Conservation (phyloP, 2,888 invertebrate species). For the Idaea biselata region DNA sequence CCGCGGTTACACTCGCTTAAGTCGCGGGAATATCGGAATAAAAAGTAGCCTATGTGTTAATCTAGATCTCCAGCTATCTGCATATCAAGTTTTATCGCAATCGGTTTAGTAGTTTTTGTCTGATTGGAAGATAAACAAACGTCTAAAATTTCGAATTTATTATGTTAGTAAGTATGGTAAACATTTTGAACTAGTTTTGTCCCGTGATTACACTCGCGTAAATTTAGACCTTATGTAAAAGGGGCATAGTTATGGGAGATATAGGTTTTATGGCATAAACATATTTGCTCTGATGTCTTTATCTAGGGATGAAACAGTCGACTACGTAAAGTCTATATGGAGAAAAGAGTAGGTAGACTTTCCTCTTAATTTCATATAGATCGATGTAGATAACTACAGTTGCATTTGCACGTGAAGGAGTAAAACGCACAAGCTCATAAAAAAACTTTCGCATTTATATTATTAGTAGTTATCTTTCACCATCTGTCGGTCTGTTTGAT, state of each 20-base stretch:
- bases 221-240: too few relatives aligned
- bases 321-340: too few relatives aligned
- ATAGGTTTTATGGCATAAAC: too few relatives aligned
- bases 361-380: not conserved
- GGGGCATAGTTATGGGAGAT: too few relatives aligned
- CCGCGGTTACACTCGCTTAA: not conserved
- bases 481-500: constrained; percentile 66
- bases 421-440: not conserved
- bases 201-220: not conserved
- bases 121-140: too few relatives aligned
- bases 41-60: not conserved
- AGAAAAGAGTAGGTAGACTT: too few relatives aligned
- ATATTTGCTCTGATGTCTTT: too few relatives aligned
- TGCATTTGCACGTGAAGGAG: not conserved
- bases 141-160: too few relatives aligned
- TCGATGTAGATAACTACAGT: not conserved
- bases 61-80: too few relatives aligned
- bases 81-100: too few relatives aligned
- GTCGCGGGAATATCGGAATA: not conserved
- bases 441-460: constrained; percentile 1
- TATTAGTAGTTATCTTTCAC: constrained; percentile 32
- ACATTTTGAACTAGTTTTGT: not conserved
- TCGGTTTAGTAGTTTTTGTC: too few relatives aligned
- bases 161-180: not conserved
- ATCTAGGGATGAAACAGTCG: too few relatives aligned